phyloP scores from a whole-genome alignment of 2,797 vertebrate species.

The Anguilla anguilla region DNA sequence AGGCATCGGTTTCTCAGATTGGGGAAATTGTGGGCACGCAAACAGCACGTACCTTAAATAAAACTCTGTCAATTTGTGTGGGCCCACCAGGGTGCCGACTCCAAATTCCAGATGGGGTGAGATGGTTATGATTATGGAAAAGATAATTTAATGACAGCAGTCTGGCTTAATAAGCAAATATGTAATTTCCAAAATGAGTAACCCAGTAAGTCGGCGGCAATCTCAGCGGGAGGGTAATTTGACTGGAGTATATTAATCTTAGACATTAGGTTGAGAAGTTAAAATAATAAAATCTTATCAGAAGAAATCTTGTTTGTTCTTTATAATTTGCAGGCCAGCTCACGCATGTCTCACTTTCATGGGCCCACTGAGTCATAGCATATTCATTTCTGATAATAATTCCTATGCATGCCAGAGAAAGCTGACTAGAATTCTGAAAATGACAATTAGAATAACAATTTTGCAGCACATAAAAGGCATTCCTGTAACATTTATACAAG shows the following conservation, averaged over 20 bases:
- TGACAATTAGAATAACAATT: background rate
- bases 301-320: conserved; percentile 1
- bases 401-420: background rate
- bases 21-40: conserved; percentile 12
- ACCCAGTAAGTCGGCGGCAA: background rate
- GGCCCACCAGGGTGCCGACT: background rate
- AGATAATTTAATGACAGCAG: conserved; percentile 6
- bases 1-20: background rate
- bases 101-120: background rate
- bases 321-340: conserved; percentile 7
- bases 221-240: background rate
- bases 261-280: background rate
- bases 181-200: background rate
- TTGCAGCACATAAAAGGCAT: background rate
- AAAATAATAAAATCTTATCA: conserved; percentile 22
- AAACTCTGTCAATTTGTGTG: background rate
- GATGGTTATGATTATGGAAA: background rate
- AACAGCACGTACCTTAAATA: background rate
- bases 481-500: background rate
- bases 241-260: background rate
- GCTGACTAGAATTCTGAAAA: background rate
- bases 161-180: background rate
- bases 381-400: background rate
- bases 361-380: background rate
- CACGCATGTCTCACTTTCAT: background rate